Evolutionary conservation across 2,797 vertebrate species (phyloP).

Genomic region (Nyctibius grandis): DNA sequence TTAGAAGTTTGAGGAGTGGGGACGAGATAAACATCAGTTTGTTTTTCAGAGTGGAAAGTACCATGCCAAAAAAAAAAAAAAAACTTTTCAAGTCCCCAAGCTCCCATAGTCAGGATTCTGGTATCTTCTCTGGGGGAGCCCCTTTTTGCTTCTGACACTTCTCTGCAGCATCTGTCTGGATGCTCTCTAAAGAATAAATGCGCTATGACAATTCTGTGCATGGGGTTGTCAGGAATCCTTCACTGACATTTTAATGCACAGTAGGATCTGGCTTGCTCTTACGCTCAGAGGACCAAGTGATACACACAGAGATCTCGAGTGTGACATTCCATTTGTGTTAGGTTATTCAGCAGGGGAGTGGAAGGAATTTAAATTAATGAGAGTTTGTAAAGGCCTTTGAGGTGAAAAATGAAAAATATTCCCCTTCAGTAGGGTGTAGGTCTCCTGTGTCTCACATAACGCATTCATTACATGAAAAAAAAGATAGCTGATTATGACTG

Average conservation of each 20-base stretch:
- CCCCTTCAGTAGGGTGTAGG: background rate
- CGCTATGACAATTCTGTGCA: background rate
- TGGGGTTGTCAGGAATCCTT: slow-evolving; percentile 5
- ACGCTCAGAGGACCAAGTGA: background rate
- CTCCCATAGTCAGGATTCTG: background rate
- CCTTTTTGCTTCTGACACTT: background rate
- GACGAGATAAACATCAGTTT: background rate
- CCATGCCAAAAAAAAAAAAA: no score
- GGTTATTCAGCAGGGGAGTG: slow-evolving; percentile 1
- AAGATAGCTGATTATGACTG: background rate
- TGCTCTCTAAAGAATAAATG: background rate
- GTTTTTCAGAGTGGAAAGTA: background rate
- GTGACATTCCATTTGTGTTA: slow-evolving; percentile 6
- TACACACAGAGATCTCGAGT: background rate
- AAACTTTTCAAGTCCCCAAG: background rate
- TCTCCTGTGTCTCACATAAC: background rate
- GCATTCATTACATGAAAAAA: background rate
- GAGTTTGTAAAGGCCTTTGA: background rate
- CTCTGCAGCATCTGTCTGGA: background rate
- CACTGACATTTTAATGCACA: background rate
- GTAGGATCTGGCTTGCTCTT: slow-evolving; percentile 23
- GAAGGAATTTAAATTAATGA: slow-evolving; percentile 45
- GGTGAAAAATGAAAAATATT: slow-evolving; percentile 43
- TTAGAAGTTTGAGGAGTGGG: background rate
- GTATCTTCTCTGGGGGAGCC: background rate